These are phyloP conservation scores for Amyelois transitella DNA, from an alignment of 1,140 invertebrate species.

Conservation along the genomic window DNA sequence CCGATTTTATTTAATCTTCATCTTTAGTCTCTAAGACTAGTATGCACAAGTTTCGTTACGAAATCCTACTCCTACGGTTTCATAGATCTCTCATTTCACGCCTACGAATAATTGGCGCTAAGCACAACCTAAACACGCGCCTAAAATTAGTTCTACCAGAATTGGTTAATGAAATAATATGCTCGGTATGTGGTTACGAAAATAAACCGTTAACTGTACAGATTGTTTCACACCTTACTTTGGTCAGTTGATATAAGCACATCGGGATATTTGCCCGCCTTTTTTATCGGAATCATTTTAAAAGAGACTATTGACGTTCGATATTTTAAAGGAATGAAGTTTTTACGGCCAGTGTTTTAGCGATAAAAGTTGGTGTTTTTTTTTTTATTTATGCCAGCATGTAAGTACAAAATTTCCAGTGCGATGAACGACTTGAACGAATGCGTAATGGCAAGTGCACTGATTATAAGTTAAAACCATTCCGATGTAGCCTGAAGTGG, in stretches of 20 bases:
- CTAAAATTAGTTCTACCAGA: slow-evolving; percentile 9
- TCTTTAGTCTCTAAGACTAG: too few relatives aligned
- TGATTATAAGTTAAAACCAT: slow-evolving; percentile 1
- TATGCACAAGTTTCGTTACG: background rate
- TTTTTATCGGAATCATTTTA: slow-evolving; percentile 14
- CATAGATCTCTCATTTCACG: background rate
- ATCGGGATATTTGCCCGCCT: slow-evolving; percentile 42
- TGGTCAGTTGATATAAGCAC: slow-evolving; percentile 36
- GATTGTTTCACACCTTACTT: slow-evolving; percentile 57
- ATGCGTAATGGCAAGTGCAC: background rate
- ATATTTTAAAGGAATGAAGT: background rate
- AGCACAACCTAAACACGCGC: slow-evolving; percentile 2
- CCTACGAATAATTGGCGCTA: background rate
- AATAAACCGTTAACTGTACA: slow-evolving; percentile 58
- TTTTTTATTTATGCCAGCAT: background rate
- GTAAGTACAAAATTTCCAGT: background rate
- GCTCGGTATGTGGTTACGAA: slow-evolving; percentile 42
- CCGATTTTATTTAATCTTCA: too few relatives aligned
- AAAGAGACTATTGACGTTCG: background rate
- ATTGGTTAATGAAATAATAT: slow-evolving; percentile 32
- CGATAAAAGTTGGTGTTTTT: background rate
- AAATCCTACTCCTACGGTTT: background rate
- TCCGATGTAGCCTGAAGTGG: slow-evolving; percentile 31
- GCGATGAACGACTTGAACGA: background rate
- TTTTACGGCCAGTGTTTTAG: background rate